Conservation (phyloP, 2,888 invertebrate species). For the Caenorhabditis doughertyi region DNA sequence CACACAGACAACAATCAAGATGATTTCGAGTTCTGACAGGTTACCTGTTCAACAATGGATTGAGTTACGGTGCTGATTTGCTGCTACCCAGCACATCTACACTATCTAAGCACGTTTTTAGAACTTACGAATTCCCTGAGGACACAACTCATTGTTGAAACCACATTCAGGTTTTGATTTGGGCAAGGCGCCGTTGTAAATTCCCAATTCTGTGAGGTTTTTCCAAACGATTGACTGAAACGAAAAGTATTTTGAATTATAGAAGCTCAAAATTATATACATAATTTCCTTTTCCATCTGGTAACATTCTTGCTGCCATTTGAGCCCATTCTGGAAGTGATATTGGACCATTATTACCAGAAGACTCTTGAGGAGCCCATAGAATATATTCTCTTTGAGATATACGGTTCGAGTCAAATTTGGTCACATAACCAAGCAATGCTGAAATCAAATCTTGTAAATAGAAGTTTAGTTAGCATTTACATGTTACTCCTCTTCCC, state of each 20-base stretch:
- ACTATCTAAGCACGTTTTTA: background rate
- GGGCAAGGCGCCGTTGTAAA: conserved; percentile 56
- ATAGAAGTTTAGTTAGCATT: background rate
- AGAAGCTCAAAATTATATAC: too few species aligned
- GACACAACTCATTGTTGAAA: conserved; percentile 67
- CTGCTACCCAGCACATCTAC: conserved; percentile 49
- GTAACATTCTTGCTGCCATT: conserved; percentile 51
- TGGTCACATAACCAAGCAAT: conserved; percentile 57
- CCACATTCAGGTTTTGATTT: conserved; percentile 65
- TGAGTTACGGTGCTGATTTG: conserved; percentile 36
- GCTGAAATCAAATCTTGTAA: conserved; percentile 42
- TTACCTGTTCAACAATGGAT: conserved; percentile 60
- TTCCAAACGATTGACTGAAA: conserved; percentile 54
- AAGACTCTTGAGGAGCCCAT: conserved; percentile 51
- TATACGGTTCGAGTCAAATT: conserved; percentile 44
- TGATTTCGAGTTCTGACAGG: conserved; percentile 69
- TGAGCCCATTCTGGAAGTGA: conserved; percentile 46
- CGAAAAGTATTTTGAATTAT: too few species aligned
- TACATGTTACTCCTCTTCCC: conserved; percentile 57
- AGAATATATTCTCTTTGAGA: conserved; percentile 59
- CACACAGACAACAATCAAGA: conserved; percentile 60
- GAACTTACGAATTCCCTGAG: conserved; percentile 39
- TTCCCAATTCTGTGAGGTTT: conserved; percentile 55
- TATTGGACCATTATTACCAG: conserved; percentile 34
- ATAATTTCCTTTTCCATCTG: conserved; percentile 62